These are phyloP conservation scores for Oreotrochilus melanogaster DNA, from an alignment of 2,113 vertebrate species.

Conservation along the genomic window DNA sequence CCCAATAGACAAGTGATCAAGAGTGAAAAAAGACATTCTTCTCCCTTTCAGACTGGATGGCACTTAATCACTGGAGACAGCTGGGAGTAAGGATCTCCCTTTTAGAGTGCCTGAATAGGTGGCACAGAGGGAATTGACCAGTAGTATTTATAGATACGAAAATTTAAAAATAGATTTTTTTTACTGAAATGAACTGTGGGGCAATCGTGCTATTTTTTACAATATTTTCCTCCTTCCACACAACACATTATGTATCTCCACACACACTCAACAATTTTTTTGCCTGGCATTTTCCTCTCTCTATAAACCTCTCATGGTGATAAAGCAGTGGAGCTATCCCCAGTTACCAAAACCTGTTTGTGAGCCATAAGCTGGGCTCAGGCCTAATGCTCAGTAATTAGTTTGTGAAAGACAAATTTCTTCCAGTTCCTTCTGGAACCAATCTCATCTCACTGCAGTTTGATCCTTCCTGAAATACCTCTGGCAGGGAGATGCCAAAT, in stretches of 20 bases:
- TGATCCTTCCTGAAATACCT: not conserved
- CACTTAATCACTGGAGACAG: not conserved
- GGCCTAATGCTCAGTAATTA: not conserved
- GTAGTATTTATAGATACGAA: not conserved
- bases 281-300: not conserved
- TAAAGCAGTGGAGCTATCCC: not conserved
- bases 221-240: not conserved
- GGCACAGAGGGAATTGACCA: not conserved
- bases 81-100: not conserved
- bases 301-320: not conserved
- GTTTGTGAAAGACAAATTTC: not conserved
- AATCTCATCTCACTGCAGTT: not conserved
- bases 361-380: not conserved
- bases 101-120: not conserved
- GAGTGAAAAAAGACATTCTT: not conserved
- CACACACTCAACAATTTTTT: not conserved
- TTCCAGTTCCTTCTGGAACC: not conserved
- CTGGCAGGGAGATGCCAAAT: not conserved
- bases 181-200: not conserved
- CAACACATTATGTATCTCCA: not conserved
- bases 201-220: not conserved
- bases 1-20: not conserved
- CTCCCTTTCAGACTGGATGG: not conserved
- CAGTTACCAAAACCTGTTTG: not conserved
- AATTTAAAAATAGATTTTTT: conserved; percentile 20